These are phyloP conservation scores for Sebastes kiyomatsui DNA, from an alignment of 2,797 vertebrate species.

Conservation along the genomic window DNA sequence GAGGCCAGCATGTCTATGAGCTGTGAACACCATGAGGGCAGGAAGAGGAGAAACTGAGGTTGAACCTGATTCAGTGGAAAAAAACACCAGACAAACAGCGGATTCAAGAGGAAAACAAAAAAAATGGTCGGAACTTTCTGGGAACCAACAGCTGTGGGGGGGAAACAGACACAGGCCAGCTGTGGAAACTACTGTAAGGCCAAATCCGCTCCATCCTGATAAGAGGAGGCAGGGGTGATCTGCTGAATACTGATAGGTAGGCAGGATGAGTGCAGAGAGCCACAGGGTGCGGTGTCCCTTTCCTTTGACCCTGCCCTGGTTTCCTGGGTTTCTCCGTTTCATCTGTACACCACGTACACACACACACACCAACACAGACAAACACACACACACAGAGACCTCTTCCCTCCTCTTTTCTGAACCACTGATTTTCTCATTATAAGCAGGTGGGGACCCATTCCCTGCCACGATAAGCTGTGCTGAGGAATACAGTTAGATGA, in stretches of 20 bases:
- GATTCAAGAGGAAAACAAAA: not conserved
- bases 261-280: constrained; percentile 53
- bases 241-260: constrained; percentile 69
- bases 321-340: constrained; percentile 45
- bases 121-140: constrained; percentile 7
- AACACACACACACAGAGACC: not conserved
- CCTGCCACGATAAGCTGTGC: constrained; percentile 44
- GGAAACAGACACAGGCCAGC: constrained; percentile 25
- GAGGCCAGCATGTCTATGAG: constrained; percentile 33
- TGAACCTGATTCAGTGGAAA: constrained; percentile 25
- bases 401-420: constrained; percentile 46
- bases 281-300: constrained; percentile 24
- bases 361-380: not conserved
- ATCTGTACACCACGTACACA: constrained; percentile 28
- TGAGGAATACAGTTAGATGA: constrained; percentile 43
- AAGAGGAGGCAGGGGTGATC: constrained; percentile 52
- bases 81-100: constrained; percentile 4
- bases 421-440: constrained; percentile 62
- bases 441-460: constrained; percentile 42
- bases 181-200: constrained; percentile 50
- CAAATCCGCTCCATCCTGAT: constrained; percentile 67
- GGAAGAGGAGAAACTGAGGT: constrained; percentile 10
- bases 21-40: constrained; percentile 27
- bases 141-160: constrained; percentile 19
- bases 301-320: constrained; percentile 60